Evolutionary conservation across 2,113 vertebrate genomes (phyloP), one percentile per base, ranked within the genome.

Genomic region (Bungarus multicinctus): DNA sequence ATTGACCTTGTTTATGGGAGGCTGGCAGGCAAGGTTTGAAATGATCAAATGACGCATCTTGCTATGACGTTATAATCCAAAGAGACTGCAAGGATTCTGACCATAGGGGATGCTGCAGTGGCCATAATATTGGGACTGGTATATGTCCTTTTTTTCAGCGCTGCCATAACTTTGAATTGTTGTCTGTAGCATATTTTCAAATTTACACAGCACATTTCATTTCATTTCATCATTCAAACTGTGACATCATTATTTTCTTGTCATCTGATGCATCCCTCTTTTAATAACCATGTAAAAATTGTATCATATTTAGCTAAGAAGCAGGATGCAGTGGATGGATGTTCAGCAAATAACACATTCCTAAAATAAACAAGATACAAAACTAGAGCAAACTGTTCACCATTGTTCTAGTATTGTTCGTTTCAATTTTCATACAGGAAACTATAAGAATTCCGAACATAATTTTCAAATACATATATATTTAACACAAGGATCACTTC

Each of bases 341-440:
- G 14, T 74, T 85, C 81, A 91, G 81, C 20, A 94, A 96, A 93
- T 55, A 93, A 93, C 8, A 92, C 92, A 94, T 94, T 23, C 18
- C 89, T n/a, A 39, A 93, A 88, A 94, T 86, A 87, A 92, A 92
- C 0, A 0, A n/a, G n/a, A 92, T 0, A 2, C 3, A 54, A 55
- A 95, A 93, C 45, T 94, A 45, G 85, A 91, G 92, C 43, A 93
- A 93, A 94, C 30, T 3, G 30, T 34, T 69, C 64, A 69, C 5
- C 30, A 69, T 34, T 69, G 5, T 69, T 69, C 64, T 69, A 5
- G 14, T 16, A 69, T 18, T 6, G 30, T 34, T 69, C 14, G 34
- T 69, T 34, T 34, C 64, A 16, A 34, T 69, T 69, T 69, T 69
- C 64, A 69, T 34, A 7, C 14, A 69, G 0, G 25, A 58, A 94